phyloP scores from a whole-genome alignment of 92 coral and sea anemone genomes.

The Blastomussa wellsi region DNA sequence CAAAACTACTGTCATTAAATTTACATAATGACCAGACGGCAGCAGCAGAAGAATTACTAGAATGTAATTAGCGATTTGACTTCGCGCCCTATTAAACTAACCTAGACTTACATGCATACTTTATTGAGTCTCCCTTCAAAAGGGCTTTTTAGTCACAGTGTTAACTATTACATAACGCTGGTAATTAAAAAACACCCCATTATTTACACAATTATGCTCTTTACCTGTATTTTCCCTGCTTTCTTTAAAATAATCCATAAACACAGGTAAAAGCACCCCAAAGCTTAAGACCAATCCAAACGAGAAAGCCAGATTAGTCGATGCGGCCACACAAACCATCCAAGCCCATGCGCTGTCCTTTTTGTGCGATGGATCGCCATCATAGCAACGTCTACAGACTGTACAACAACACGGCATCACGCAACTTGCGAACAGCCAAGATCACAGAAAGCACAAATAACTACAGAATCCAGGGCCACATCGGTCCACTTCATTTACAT shows the following conservation, averaged over 20 bases:
- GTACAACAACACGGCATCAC: neutral
- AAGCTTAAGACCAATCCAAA: conserved; percentile 18
- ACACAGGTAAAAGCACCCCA: conserved; percentile 36
- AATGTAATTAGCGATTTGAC: too few species aligned
- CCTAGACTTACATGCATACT: too few species aligned
- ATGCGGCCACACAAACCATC: conserved; percentile 24
- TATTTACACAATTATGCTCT: neutral
- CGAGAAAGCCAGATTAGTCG: conserved; percentile 19
- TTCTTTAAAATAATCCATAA: conserved; percentile 36
- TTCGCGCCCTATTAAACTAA: too few species aligned
- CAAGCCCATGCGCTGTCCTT: conserved; percentile 27
- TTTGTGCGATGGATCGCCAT: conserved; percentile 10
- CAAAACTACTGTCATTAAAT: too few species aligned
- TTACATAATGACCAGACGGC: too few species aligned
- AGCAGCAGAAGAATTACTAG: too few species aligned
- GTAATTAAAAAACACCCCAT: neutral
- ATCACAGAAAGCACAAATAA: neutral
- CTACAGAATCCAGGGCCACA: too few species aligned
- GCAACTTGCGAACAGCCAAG: neutral
- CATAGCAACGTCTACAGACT: neutral
- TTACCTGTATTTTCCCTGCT: conserved; percentile 33
- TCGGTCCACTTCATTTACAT: too few species aligned
- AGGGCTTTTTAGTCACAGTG: too few species aligned
- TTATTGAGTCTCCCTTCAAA: too few species aligned
- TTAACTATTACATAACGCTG: neutral